Conservation (phyloP, 2,888 invertebrate genomes). For the Willowsia nigromaculata region DNA sequence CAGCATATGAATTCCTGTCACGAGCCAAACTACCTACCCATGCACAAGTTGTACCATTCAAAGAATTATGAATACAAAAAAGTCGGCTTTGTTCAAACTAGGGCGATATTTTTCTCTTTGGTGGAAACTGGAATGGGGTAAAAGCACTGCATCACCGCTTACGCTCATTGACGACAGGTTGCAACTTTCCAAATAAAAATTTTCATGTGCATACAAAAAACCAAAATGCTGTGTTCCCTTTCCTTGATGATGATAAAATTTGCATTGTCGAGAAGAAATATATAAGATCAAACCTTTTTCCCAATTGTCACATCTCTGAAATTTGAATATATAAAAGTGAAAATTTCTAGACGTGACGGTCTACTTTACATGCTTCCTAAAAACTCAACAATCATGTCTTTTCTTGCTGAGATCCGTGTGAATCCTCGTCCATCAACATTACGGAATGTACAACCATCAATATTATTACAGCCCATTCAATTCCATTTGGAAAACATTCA, state of each 20-base stretch:
- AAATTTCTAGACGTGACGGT: neutral
- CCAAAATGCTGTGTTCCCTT: neutral
- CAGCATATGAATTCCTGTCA: slow-evolving; percentile 63
- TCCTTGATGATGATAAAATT: slow-evolving; percentile 38
- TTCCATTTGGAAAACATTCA: slow-evolving; percentile 4
- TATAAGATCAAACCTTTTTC: neutral
- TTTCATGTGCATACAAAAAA: slow-evolving; percentile 52
- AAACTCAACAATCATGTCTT: neutral
- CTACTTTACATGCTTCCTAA: neutral
- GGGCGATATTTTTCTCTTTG: slow-evolving; percentile 3
- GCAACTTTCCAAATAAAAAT: slow-evolving; percentile 20
- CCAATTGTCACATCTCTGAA: slow-evolving; percentile 17
- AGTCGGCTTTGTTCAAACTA: neutral
- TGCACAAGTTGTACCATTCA: neutral
- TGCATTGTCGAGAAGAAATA: slow-evolving; percentile 25
- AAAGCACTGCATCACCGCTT: neutral
- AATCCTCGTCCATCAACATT: neutral
- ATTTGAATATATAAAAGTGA: neutral
- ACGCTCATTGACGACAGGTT: slow-evolving; percentile 14
- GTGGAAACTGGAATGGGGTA: neutral
- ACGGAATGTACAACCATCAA: neutral
- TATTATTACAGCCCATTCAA: neutral
- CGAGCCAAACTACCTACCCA: slow-evolving; percentile 28
- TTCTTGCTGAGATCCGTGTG: neutral
- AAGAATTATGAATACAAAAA: slow-evolving; percentile 27